These are phyloP conservation scores for Vulpes lagopus DNA, from an alignment of 2,113 vertebrate genomes.

Conservation along the genomic window DNA sequence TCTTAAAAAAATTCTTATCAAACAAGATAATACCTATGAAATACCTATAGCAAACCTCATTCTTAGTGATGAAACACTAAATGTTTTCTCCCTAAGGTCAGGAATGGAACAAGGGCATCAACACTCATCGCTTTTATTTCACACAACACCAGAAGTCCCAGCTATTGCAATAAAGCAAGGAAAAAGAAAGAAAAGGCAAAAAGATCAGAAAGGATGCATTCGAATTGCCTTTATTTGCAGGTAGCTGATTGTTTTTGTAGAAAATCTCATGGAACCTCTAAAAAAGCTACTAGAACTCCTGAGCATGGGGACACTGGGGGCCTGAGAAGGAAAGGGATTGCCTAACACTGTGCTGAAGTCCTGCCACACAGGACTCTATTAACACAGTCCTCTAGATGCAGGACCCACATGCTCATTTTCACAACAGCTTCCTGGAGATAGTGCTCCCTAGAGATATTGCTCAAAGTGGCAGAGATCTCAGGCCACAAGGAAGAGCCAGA, in stretches of 20 bases:
- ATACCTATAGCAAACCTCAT: neutral
- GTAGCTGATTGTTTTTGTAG: neutral
- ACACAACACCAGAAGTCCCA: neutral
- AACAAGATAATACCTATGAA: neutral
- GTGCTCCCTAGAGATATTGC: neutral
- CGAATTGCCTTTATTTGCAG: neutral
- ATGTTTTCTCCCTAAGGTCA: neutral
- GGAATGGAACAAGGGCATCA: neutral
- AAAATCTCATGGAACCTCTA: neutral
- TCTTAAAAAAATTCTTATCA: slow-evolving; percentile 5
- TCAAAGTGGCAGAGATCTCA: neutral
- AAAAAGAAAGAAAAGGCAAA: neutral
- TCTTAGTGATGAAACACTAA: neutral
- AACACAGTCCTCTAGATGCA: neutral
- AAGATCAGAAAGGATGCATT: neutral
- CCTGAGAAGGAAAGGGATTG: neutral
- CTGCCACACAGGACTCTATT: neutral
- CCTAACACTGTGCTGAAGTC: neutral
- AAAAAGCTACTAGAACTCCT: neutral
- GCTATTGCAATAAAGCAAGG: neutral
- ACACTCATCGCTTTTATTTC: neutral
- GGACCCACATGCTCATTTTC: neutral
- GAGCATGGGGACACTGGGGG: neutral
- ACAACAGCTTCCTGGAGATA: neutral
- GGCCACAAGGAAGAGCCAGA: neutral